These are phyloP conservation scores for Oligia latruncula DNA, from an alignment of 2,888 invertebrate genomes.

Conservation along the genomic window DNA sequence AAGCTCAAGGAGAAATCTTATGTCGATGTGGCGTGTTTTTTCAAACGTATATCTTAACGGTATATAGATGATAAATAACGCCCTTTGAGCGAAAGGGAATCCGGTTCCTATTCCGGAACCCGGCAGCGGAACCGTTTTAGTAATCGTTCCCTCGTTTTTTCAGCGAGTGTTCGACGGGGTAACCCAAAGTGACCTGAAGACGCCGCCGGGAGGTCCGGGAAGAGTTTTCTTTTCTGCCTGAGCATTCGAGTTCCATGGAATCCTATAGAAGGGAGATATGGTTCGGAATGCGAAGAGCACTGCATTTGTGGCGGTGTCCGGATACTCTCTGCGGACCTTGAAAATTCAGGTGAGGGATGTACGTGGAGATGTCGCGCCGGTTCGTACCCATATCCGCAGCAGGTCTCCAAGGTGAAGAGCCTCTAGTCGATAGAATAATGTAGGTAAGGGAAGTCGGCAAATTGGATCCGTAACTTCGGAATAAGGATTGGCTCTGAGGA, in stretches of 20 bases:
- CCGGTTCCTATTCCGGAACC: conserved; percentile 91
- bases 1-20: conserved; percentile 88
- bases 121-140: conserved; percentile 88
- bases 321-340: conserved; percentile 79
- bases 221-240: conserved; percentile 59
- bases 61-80: conserved; percentile 79
- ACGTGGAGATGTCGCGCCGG: conserved; percentile 79
- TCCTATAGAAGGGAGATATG: conserved; percentile 89
- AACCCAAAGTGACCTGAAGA: conserved; percentile 79
- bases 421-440: conserved; percentile 89
- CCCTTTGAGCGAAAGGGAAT: conserved; percentile 88
- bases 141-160: conserved; percentile 78
- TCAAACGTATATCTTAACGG: not conserved
- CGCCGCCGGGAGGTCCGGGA: conserved; percentile 91
- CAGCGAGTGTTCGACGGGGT: conserved; percentile 74
- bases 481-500: conserved; percentile 92
- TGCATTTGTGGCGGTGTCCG: conserved; percentile 74
- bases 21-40: conserved; percentile 79
- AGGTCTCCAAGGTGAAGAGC: conserved; percentile 91
- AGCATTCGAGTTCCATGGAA: conserved; percentile 86
- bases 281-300: conserved; percentile 84
- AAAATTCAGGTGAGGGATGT: conserved; percentile 79
- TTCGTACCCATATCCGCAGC: conserved; percentile 93
- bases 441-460: conserved; percentile 93
- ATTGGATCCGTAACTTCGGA: conserved; percentile 92